Evolutionary conservation across 2,888 invertebrate genomes (phyloP).

Genomic region (Trichopoda pennipes): DNA sequence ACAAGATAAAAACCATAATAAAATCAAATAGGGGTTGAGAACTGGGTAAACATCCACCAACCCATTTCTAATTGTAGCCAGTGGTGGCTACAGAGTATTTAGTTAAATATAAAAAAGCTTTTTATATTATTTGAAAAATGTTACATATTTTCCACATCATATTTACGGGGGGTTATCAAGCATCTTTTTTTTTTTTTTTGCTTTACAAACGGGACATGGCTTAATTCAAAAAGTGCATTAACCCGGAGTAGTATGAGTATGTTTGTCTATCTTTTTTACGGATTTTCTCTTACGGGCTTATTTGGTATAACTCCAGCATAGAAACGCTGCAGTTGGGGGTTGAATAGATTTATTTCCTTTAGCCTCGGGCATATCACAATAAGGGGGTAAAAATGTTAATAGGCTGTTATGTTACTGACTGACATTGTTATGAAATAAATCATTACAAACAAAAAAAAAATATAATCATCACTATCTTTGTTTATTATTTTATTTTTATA

Average conservation of each 20-base stretch:
- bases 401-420: slow-evolving; percentile 44
- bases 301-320: slow-evolving; percentile 8
- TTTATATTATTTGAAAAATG: slow-evolving; percentile 48
- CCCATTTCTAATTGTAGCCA: neutral
- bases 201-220: slow-evolving; percentile 3
- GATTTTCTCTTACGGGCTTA: slow-evolving; percentile 15
- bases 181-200: slow-evolving; percentile 2
- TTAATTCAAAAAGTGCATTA: slow-evolving; percentile 64
- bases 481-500: too few relatives aligned
- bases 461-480: neutral
- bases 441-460: slow-evolving; percentile 1
- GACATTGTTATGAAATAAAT: slow-evolving; percentile 61
- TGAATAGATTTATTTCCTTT: slow-evolving; percentile 21
- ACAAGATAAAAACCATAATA: slow-evolving; percentile 23
- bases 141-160: slow-evolving; percentile 59
- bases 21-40: slow-evolving; percentile 46
- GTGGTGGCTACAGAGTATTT: slow-evolving; percentile 46
- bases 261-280: slow-evolving; percentile 29
- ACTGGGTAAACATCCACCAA: slow-evolving; percentile 14
- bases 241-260: slow-evolving; percentile 41
- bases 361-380: slow-evolving; percentile 4
- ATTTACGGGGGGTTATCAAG: neutral
- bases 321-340: slow-evolving; percentile 35
- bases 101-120: slow-evolving; percentile 14
- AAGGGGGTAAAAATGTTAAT: slow-evolving; percentile 39